Evolutionary conservation across 2,888 invertebrate genomes (phyloP).

Genomic region (Nomada fabriciana): DNA sequence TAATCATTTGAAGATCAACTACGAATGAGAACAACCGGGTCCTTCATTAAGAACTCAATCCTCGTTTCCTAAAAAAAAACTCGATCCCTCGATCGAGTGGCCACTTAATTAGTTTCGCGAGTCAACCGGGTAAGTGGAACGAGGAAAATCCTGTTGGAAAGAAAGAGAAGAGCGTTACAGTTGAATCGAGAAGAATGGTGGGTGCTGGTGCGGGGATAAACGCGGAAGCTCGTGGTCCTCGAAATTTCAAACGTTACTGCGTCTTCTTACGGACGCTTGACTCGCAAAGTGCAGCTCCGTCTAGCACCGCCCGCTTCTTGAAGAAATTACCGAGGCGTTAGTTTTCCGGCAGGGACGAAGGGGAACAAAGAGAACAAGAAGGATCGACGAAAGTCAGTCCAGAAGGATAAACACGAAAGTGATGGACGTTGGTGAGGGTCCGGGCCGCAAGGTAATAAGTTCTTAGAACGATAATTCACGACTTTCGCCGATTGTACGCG

Average conservation of each 20-base stretch:
- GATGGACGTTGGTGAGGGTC: conserved; percentile 15
- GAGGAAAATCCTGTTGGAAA: not conserved
- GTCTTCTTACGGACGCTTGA: conserved; percentile 66
- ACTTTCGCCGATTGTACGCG: conserved; percentile 6
- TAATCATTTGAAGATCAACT: not conserved
- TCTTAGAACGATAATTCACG: conserved; percentile 30
- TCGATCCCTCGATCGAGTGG: conserved; percentile 48
- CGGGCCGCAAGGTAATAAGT: conserved; percentile 42
- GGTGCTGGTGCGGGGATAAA: conserved; percentile 8
- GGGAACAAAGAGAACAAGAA: conserved; percentile 47
- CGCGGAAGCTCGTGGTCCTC: conserved; percentile 49
- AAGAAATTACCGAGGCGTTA: conserved; percentile 56
- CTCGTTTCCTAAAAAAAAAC: conserved; percentile 26
- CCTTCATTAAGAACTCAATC: conserved; percentile 50
- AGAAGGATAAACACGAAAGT: conserved; percentile 22
- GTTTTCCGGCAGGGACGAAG: conserved; percentile 39
- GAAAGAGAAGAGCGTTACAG: conserved; percentile 29
- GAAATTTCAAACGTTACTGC: conserved; percentile 68
- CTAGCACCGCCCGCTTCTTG: conserved; percentile 63
- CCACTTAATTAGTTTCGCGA: conserved; percentile 53
- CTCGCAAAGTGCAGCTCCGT: conserved; percentile 60
- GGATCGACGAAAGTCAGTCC: conserved; percentile 25
- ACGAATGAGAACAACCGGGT: no score
- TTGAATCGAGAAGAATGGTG: conserved; percentile 57
- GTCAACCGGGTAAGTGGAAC: not conserved